Conservation (phyloP, 2,797 vertebrate species). For the Remorina albescens region DNA sequence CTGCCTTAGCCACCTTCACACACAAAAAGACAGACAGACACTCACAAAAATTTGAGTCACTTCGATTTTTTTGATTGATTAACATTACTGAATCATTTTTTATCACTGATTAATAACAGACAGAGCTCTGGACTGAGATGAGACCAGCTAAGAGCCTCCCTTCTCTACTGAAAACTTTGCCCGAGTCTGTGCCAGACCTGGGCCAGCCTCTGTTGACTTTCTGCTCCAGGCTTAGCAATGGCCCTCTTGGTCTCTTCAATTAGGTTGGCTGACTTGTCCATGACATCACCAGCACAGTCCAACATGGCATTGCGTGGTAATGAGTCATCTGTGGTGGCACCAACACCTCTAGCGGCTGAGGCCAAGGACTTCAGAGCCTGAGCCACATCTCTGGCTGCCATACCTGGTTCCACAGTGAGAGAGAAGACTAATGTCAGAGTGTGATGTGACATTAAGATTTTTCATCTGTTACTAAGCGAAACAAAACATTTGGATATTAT, state of each 20-base stretch:
- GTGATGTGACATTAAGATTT: neutral
- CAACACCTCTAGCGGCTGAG: constrained; percentile 92
- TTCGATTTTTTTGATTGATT: no score
- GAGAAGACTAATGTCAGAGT: neutral
- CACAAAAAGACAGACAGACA: constrained; percentile 21
- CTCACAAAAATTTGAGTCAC: no score
- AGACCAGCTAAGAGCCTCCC: neutral
- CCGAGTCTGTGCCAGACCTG: constrained; percentile 85
- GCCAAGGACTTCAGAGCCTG: constrained; percentile 92
- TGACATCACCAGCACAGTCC: constrained; percentile 92
- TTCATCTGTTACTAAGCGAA: neutral
- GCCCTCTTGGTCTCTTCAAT: constrained; percentile 96
- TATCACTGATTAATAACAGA: neutral
- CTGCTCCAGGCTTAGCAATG: constrained; percentile 90
- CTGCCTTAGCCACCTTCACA: constrained; percentile 94
- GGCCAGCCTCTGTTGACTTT: constrained; percentile 94
- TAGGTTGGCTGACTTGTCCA: constrained; percentile 96
- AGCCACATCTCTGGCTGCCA: constrained; percentile 95
- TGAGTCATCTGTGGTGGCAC: constrained; percentile 87
- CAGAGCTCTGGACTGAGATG: neutral
- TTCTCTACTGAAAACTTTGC: neutral
- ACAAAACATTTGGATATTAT: no score
- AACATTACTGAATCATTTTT: neutral
- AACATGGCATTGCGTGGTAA: constrained; percentile 89
- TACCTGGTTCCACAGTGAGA: constrained; percentile 80